Base-by-base conservation (phyloP, 1,140 invertebrate species). In the Fopius arisanus region DNA sequence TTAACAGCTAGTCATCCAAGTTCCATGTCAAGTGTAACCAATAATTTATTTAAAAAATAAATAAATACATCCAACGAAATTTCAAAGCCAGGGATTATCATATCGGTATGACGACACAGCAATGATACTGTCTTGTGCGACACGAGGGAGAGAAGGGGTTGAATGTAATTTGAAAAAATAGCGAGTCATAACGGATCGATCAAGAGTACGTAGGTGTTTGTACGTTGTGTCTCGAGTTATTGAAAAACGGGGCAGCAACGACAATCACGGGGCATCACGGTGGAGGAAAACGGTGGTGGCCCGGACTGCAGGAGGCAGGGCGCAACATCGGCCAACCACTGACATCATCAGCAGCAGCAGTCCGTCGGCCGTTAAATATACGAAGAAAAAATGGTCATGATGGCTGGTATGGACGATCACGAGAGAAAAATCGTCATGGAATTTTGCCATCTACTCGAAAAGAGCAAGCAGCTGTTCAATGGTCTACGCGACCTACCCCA, bases 391-490 rank as follows among this genome's bases (percentile, higher is more conserved):
- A 91, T 91, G 90, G 90, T 91, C 88, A 91, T 90, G 84, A 93
- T 93, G 91, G 92, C 92, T 86, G 90, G 90, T 82, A 93, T 94
- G 89, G 93, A 94, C 83, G 94, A 95, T 80, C 93, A 96, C 87
- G 96, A 98, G 89, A 92, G 96, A 83, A 97, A 97, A 92, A 93
- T 98, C 83, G 96, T 98, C 75, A 92, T 96, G 86, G 97, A 98
- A 89, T 99, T 98, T 88, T 97, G 96, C 88, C 96, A 98, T 90
- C 90, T 98, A 80, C 90, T 98, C 54, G 97, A 99, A 85, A 98
- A 98, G 90, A 98, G 97, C 37, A 98, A 98, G 88, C 96, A 98
- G 88, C 90, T 98, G 67, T 99, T 99, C 88, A 98, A 98, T 89
- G 96, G 97, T 75, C 90, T 98, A 78, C 93, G 96, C 85, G 97